Percentiles rank a stretch among this genome's conserved stretches.
These are phyloP conservation scores for Aphelenchoides fujianensis DNA, from an alignment of 1,140 invertebrate species.

Conservation along the genomic window DNA sequence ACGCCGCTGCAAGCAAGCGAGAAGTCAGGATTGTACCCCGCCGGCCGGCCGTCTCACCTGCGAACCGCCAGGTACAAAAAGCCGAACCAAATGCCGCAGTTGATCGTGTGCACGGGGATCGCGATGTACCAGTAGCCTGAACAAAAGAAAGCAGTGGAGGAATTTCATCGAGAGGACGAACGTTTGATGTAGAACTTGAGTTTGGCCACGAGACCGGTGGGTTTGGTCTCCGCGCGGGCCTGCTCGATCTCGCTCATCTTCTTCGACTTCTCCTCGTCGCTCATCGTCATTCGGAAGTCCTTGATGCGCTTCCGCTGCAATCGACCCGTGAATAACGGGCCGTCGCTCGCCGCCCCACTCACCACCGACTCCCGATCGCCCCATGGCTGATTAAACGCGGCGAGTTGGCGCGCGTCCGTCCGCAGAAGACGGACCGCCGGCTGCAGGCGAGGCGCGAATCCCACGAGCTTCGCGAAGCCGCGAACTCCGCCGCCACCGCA, in stretches of 20 bases:
- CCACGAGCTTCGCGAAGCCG: neutral
- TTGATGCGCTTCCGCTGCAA: constrained; percentile 27
- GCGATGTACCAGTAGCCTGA: constrained; percentile 58
- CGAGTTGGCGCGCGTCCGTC: neutral
- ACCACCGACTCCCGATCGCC: neutral
- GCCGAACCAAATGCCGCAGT: constrained; percentile 48
- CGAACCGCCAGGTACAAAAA: constrained; percentile 46
- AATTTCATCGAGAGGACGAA: too few relatives aligned
- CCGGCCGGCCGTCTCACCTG: constrained; percentile 27
- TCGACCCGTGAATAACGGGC: too few relatives aligned
- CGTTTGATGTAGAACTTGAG: constrained; percentile 59
- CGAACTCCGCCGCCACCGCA: neutral
- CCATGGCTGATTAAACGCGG: neutral
- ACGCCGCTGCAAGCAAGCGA: constrained; percentile 45
- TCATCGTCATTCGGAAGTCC: constrained; percentile 46
- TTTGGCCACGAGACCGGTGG: constrained; percentile 48
- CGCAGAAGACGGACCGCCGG: neutral
- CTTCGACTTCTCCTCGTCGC: constrained; percentile 41
- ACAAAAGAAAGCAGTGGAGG: neutral
- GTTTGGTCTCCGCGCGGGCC: constrained; percentile 35
- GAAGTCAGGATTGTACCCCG: constrained; percentile 7
- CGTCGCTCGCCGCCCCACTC: too few relatives aligned
- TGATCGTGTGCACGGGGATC: constrained; percentile 46
- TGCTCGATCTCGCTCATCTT: constrained; percentile 39
- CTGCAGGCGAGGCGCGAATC: neutral